Base-by-base conservation (phyloP, 2,113 vertebrate genomes). In the Pholis gunnellus region DNA sequence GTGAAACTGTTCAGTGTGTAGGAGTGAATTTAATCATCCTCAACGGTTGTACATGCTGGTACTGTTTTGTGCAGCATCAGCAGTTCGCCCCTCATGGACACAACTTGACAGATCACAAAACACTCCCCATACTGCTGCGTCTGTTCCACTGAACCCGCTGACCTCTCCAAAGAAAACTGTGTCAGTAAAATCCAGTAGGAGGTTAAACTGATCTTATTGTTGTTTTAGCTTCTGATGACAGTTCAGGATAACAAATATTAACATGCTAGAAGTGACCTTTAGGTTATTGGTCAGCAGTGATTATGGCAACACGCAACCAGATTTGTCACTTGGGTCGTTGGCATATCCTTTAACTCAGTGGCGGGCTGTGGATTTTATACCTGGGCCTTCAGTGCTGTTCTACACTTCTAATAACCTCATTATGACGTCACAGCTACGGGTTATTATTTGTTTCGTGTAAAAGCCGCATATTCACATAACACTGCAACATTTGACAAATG, bases 1-100 rank as follows among this genome's bases (percentile, higher is more conserved):
- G 54, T 69, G 38, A 75, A 80, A 71, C 38, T 48, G 14, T 50
- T 52, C 40, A 46, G 9, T 56, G 31, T 70, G 88, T 81, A 72
- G 82, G 85, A 87, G 81, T 76, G n/a, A 20, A 46, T 68, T 31
- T 14, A 50, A 73, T 69, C 27, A 71, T 72, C 50, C 75, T 77
- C 60, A 66, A 38, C 8, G 18, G 48, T 52, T 52, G n/a, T 81
- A 83, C 82, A 75, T 76, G 65, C 72, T 78, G 46, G 59, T 68
- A 66, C 79, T 48, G 31, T 66, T 61, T 87, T 87, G 67, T 72
- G 85, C 83, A 91, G 83, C 60, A 81, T 68, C 72, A 77, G 68
- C 74, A 78, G 60, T 77, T 74, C 65, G 76, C 76, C 87, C 79
- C 85, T 70, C 76, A 80, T 77, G 76, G 79, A 89, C 77, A 72